Percentiles rank a stretch among this genome's conserved stretches.
These are phyloP conservation scores for Itoplectis maculator DNA, from an alignment of 2,888 invertebrate genomes.

Conservation along the genomic window DNA sequence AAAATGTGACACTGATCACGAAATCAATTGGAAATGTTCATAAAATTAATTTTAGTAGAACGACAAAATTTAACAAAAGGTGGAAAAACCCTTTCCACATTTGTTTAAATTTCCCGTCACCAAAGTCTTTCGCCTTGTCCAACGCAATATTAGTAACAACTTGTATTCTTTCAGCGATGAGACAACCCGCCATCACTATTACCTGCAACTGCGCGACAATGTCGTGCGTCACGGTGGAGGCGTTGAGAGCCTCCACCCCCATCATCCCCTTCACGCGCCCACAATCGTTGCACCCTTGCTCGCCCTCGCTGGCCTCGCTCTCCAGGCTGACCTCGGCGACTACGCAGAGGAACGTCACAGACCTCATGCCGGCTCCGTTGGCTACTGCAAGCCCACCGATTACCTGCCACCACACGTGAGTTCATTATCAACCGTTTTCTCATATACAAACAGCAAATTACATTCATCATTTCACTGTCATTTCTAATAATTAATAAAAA, in stretches of 20 bases:
- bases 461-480: too few relatives aligned
- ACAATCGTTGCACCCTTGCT: constrained; percentile 90
- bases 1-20: too few relatives aligned
- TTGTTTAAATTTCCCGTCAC: neutral
- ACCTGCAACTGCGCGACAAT: constrained; percentile 97
- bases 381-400: constrained; percentile 93
- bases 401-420: constrained; percentile 91
- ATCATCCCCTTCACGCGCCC: constrained; percentile 86
- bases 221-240: constrained; percentile 86
- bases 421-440: constrained; percentile 54
- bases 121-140: neutral
- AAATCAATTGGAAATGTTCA: too few relatives aligned
- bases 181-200: constrained; percentile 96
- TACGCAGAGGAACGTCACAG: constrained; percentile 86
- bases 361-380: constrained; percentile 81
- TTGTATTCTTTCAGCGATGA: constrained; percentile 88
- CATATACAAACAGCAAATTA: too few relatives aligned
- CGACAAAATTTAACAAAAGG: too few relatives aligned
- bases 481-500: neutral
- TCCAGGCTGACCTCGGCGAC: constrained; percentile 97
- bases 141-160: neutral
- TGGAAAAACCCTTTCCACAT: neutral
- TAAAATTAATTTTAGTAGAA: too few relatives aligned
- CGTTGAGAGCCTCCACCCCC: constrained; percentile 82
- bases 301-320: constrained; percentile 93